Base-by-base conservation (phyloP, 2,797 vertebrate genomes). In the Hemitrygon akajei region DNA sequence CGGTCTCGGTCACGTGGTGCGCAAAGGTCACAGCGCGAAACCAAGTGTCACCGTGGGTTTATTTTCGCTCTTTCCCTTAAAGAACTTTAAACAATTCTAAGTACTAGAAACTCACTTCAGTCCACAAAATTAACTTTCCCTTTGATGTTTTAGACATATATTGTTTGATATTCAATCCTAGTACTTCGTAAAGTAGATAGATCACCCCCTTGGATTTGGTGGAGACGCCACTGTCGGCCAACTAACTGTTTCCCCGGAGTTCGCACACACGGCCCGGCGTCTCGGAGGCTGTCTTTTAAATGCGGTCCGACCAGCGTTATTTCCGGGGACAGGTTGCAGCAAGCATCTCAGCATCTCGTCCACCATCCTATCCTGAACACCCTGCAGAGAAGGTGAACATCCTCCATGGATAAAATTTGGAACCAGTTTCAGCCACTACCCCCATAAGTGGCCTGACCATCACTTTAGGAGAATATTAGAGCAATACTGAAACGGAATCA, bases 71-170 rank as follows among this genome's bases (percentile, higher is more conserved):
- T 0, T 66, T 22, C 34, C n/a, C 7, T 37, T 89, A 22, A 60
- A 60, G 12, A 2, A 11, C 18, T 37, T 69, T 6, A 69, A 20
- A 69, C 47, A 66, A 69, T 1, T 7, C 60, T n/a, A 5, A 94
- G 77, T 18, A 87, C 91, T 94, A 91, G 94, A 76, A 94, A 94
- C 94, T 94, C 79, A 82, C 76, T 94, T 30, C 94, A 75, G 0
- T 73, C 25, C 30, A 91, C 18, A 63, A 94, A 22, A 10, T 77
- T 91, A 94, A 75, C 94, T 81, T 20, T 3, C 3, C 16, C 86
- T 86, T 94, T 93, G 95, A 95, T 95, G 93, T 94, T 91, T 94
- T 71, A 71, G 30, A 94, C 94, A 93, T 94, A 93, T 94, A 60
- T 91, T 94, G 94, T 94, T 77, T 94, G 94, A 66, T 18, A 89